phyloP scores from a whole-genome alignment of 2,113 vertebrate genomes.

The Silurus glanis region DNA sequence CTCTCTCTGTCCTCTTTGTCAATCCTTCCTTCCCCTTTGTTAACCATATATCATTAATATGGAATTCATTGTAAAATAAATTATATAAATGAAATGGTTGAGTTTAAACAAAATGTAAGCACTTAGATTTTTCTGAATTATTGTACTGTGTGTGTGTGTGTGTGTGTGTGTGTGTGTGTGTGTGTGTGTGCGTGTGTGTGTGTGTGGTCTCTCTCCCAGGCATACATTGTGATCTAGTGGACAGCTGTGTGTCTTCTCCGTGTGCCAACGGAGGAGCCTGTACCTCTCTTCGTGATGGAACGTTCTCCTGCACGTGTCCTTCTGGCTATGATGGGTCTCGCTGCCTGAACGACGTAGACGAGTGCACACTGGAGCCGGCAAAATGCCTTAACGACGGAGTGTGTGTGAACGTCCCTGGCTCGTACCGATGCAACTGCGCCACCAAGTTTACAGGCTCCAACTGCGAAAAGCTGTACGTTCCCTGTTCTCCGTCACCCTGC shows the following conservation, averaged over 20 bases:
- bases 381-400: slow-evolving; percentile 79
- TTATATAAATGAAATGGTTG: neutral
- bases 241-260: slow-evolving; percentile 84
- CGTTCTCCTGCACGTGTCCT: slow-evolving; percentile 80
- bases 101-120: neutral
- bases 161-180: slow-evolving; percentile 10
- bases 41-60: neutral
- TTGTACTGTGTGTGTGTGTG: too few relatives aligned
- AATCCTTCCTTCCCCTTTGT: neutral
- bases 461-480: slow-evolving; percentile 82
- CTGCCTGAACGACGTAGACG: slow-evolving; percentile 85
- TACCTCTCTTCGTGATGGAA: slow-evolving; percentile 69
- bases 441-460: slow-evolving; percentile 80
- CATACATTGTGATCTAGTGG: slow-evolving; percentile 79
- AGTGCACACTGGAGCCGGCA: slow-evolving; percentile 70
- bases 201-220: slow-evolving; percentile 65
- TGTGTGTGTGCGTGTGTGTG: slow-evolving; percentile 11
- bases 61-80: neutral
- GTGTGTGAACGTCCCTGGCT: slow-evolving; percentile 82
- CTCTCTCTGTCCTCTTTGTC: neutral
- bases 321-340: slow-evolving; percentile 78
- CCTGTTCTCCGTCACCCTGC: slow-evolving; percentile 86
- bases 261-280: slow-evolving; percentile 86
- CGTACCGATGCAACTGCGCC: slow-evolving; percentile 81
- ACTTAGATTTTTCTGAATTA: too few relatives aligned